These are phyloP conservation scores for Empis livida DNA, from an alignment of 2,888 invertebrate species.

Conservation along the genomic window DNA sequence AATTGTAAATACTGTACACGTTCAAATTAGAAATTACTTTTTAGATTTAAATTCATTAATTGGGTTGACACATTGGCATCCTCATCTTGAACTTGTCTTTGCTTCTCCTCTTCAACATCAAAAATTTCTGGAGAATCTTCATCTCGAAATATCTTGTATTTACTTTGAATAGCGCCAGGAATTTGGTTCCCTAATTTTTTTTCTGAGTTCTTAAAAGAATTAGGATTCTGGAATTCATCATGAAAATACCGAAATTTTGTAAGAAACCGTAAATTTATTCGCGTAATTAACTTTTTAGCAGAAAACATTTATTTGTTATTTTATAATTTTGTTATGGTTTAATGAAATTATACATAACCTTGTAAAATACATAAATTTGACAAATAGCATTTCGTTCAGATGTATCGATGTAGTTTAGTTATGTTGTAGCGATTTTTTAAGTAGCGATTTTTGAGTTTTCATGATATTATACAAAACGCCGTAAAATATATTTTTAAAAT, in stretches of 20 bases:
- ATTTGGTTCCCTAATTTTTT: conserved; percentile 21
- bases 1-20: background rate
- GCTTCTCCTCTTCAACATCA: conserved; percentile 56
- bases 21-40: conserved; percentile 38
- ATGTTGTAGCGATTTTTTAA: no score
- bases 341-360: no score
- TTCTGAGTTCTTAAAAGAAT: conserved; percentile 7
- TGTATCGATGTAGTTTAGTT: no score
- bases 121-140: conserved; percentile 55
- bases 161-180: conserved; percentile 41
- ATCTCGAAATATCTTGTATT: conserved; percentile 59
- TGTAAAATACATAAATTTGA: no score
- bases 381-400: no score
- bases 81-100: conserved; percentile 25
- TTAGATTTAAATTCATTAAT: conserved; percentile 34
- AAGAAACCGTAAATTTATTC: conserved; percentile 20
- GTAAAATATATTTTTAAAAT: no score
- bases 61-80: conserved; percentile 43
- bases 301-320: no score
- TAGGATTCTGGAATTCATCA: conserved; percentile 25
- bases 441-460: no score
- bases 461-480: no score
- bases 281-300: background rate
- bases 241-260: conserved; percentile 20
- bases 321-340: no score